Evolutionary conservation across 53 echinoderm and acorn worm genomes (phyloP), one percentile per base, ranked within the genome.

Genomic region (Mesocentrotus franciscanus): DNA sequence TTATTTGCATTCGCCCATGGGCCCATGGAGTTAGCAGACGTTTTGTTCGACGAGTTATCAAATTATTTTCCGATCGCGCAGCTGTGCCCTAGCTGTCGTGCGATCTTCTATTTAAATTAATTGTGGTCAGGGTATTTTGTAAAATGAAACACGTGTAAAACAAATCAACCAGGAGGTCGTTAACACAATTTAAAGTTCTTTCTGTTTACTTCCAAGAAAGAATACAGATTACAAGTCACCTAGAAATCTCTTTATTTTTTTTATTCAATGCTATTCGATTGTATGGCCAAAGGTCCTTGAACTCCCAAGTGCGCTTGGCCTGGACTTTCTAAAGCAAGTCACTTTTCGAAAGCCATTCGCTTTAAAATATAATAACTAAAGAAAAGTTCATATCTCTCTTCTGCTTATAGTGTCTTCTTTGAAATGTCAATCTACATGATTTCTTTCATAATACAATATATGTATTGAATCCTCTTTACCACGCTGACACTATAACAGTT

Each of bases 121-220:
- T 87, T 57, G 87, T 87, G 87, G 87, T 87, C 87, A 87, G 58
- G 87, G 58, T 27, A 87, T 26, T 87, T 87, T 57, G 87, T 24
- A 24, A 20, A 35, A 56, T n/a, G 58, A 58, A 87, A 87, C 87
- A 57, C 87, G 17, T 87, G 87, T 87, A 58, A 27, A 58, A 58
- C n/a, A 87, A 58, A 87, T 87, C 58, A 87, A 57, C 58, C 87
- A 57, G 87, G 58, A 87, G 59, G 87, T 83, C 49, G 55, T 42
- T 84, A 84, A 29, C 55, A 84, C 55, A 55, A 49, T 84, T 84
- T 84, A 36, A 22, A 58, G 27, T 87, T 56, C 26, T 55, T 87
- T 87, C 87, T 87, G 9, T 87, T 20, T 1, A 7, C 58, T 87
- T 57, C 59, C 13, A 35, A 87, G 87, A 87, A 87, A 20, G 87